A percentile compares a stretch with the other conserved stretches of the same genome.
Conservation (phyloP, 64 coral and sea anemone species). For the Montipora sp. region DNA sequence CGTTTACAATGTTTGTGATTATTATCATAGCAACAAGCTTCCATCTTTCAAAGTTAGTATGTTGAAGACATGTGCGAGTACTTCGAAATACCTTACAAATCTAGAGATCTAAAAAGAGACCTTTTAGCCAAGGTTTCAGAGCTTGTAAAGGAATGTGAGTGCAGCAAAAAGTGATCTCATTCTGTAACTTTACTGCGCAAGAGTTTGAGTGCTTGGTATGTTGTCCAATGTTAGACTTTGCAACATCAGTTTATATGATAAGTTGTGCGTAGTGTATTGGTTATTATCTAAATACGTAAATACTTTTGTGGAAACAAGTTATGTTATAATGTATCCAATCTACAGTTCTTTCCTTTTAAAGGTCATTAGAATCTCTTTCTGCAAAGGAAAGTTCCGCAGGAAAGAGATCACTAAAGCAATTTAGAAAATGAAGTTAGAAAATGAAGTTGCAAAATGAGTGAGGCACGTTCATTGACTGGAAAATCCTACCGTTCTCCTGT, state of each 20-base stretch:
- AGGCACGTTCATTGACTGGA: not conserved
- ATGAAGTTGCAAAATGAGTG: not conserved
- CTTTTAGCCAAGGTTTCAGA: conserved; percentile 59
- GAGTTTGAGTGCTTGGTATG: not conserved
- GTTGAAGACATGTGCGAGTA: conserved; percentile 48
- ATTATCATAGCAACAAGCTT: conserved; percentile 30
- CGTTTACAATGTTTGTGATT: conserved; percentile 60
- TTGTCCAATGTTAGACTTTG: not conserved
- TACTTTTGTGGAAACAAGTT: no score
- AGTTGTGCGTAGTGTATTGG: no score
- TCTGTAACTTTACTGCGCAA: not conserved
- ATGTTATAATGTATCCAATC: no score
- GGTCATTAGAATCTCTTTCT: not conserved
- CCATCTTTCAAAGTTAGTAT: conserved; percentile 50
- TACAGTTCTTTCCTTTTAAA: not conserved
- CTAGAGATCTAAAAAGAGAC: conserved; percentile 60
- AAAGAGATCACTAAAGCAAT: not conserved
- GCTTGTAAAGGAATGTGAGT: conserved; percentile 64
- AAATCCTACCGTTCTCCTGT: not conserved
- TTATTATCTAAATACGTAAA: no score
- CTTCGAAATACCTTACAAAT: conserved; percentile 70
- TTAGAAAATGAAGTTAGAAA: not conserved
- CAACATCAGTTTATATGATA: no score
- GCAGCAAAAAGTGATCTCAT: conserved; percentile 12
- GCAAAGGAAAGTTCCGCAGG: not conserved